These are phyloP conservation scores for Mustelus asterias DNA, from an alignment of 2,113 vertebrate genomes.

Conservation along the genomic window DNA sequence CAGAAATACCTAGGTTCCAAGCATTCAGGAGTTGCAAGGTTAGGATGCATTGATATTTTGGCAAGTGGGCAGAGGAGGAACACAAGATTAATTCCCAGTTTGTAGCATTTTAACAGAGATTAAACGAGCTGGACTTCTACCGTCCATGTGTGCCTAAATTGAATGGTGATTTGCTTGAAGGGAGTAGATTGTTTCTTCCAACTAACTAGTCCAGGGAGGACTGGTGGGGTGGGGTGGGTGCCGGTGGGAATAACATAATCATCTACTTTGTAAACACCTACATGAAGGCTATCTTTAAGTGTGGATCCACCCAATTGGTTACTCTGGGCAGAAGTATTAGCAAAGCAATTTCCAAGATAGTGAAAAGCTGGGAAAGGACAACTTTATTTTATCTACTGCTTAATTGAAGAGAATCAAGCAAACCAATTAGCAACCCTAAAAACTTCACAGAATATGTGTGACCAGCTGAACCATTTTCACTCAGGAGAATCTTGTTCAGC, in stretches of 20 bases:
- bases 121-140: not conserved
- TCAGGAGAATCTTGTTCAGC: not conserved
- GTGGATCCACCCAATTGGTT: not conserved
- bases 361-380: not conserved
- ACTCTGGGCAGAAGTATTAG: not conserved
- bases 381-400: not conserved
- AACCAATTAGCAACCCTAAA: not conserved
- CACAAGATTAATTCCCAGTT: not conserved
- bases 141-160: not conserved
- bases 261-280: not conserved
- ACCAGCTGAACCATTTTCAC: not conserved
- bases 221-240: too few relatives aligned
- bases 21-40: too few relatives aligned
- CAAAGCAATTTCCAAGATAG: not conserved
- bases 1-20: too few relatives aligned
- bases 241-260: not conserved
- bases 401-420: not conserved
- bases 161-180: not conserved
- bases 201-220: not conserved
- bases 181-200: not conserved
- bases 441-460: not conserved
- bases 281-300: not conserved
- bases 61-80: not conserved
- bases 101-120: not conserved
- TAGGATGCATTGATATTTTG: not conserved